Evolutionary conservation across 2,888 invertebrate species (phyloP), one percentile per base, ranked within the genome.

Genomic region (Amblyjoppa fuscipennis): DNA sequence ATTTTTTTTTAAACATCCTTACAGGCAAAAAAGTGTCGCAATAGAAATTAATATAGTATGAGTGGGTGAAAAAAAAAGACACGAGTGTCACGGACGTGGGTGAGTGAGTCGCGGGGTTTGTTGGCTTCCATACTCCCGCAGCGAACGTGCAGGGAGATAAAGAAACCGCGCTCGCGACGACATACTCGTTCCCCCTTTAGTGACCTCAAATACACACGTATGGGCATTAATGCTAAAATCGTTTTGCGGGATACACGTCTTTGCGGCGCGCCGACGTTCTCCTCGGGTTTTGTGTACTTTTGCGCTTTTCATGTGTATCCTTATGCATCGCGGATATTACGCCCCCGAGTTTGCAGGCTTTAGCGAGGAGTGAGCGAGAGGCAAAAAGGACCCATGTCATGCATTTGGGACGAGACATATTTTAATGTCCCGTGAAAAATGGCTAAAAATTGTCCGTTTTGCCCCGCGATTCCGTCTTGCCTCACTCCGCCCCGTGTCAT

Each of bases 171-270:
- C 16, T 28, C n/a, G 59, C 25, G 59, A 59, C 28, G 16, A n/a
- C n/a, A n/a, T 64, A 38, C 64, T 34, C 38, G n/a, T 3, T 7
- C 6, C 38, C 16, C 64, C 41, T 41, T 38, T 25, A 13, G n/a
- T 64, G 38, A 64, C 64, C 64, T 64, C 38, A 64, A 64, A 64
- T 64, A 64, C 64, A 64, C 64, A 64, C 38, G 64, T 38, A 38
- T 1, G 28, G 59, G 59, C 28, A 64, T 38, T 64, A 64, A 64
- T 64, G 64, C 64, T 31, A 31, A 64, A 64, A 64, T 64, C 64
- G 31, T 64, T 64, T 64, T 31, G 34, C 38, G 64, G 34, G 6
- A 20, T 56, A 20, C 34, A 64, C 28, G 59, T 59, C 59, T 28
- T 64, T 64, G 64, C 64, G 64, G 64, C 34, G 38, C 64, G 28